Conservation (phyloP, 2,113 vertebrate genomes). For the Chelonoidis abingdonii region DNA sequence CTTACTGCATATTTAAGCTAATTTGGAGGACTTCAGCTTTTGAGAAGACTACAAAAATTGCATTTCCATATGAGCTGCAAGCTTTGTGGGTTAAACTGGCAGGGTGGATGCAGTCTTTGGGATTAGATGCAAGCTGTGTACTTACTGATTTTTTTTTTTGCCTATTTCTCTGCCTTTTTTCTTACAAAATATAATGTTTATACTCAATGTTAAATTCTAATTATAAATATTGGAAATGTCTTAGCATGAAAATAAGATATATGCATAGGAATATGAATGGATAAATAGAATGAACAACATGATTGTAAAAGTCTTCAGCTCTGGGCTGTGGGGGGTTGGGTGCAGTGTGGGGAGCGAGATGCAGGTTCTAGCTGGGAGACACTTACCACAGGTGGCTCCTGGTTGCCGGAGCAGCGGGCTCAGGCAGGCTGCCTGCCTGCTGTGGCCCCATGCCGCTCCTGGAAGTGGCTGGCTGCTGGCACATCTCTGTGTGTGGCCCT, state of each 20-base stretch:
- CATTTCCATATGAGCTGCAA: neutral
- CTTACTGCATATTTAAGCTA: neutral
- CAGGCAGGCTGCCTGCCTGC: too few relatives aligned
- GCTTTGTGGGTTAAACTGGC: neutral
- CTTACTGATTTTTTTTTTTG: neutral
- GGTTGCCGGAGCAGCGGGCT: too few relatives aligned
- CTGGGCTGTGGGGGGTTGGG: too few relatives aligned
- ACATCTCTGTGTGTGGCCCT: too few relatives aligned
- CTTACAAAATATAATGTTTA: neutral
- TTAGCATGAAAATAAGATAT: too few relatives aligned
- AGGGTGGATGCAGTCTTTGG: neutral
- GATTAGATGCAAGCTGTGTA: neutral
- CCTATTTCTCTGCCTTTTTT: neutral
- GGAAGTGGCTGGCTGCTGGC: too few relatives aligned
- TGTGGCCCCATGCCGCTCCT: too few relatives aligned
- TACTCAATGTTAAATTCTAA: neutral
- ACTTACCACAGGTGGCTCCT: too few relatives aligned
- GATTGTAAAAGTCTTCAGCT: neutral
- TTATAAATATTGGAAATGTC: neutral
- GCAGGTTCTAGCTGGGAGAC: too few relatives aligned
- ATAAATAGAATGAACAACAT: neutral
- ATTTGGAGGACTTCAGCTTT: neutral
- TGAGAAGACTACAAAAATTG: neutral
- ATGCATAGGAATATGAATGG: neutral
- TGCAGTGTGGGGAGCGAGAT: too few relatives aligned